Percentiles rank a stretch among this genome's conserved stretches.
These are phyloP conservation scores for Dreissena rostriformis DNA, from an alignment of 1,140 invertebrate genomes.

Conservation along the genomic window DNA sequence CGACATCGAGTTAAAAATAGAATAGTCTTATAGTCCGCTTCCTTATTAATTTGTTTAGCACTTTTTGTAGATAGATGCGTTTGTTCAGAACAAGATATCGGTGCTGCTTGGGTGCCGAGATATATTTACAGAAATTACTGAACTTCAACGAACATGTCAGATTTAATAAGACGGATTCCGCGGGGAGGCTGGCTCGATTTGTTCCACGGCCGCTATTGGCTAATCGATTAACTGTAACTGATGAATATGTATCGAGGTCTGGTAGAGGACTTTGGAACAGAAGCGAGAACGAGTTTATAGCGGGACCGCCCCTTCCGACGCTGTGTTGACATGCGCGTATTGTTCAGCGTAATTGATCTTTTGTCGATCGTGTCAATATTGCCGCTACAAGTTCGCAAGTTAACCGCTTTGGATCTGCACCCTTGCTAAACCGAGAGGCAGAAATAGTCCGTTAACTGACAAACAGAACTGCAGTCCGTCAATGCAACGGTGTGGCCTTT, in stretches of 20 bases:
- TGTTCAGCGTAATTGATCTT: constrained; percentile 52
- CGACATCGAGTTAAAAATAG: neutral
- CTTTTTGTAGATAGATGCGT: constrained; percentile 13
- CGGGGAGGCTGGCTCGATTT: constrained; percentile 12
- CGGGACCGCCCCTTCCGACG: neutral
- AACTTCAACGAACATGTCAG: neutral
- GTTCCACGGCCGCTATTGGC: constrained; percentile 12
- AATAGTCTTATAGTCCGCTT: too few species aligned
- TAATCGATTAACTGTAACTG: constrained; percentile 6
- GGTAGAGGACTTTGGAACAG: neutral
- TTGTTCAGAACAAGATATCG: constrained; percentile 31
- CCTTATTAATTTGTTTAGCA: neutral
- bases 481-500: too few species aligned
- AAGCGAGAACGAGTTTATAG: constrained; percentile 34
- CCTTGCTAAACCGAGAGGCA: constrained; percentile 36
- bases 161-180: neutral
- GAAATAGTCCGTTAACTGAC: too few species aligned
- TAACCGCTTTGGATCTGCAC: constrained; percentile 35
- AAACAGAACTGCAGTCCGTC: too few species aligned
- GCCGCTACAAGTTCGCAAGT: constrained; percentile 35
- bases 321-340: constrained; percentile 41
- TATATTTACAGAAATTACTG: constrained; percentile 53
- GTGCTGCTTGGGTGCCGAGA: constrained; percentile 39
- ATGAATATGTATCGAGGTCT: constrained; percentile 46
- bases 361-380: constrained; percentile 26